A percentile compares a stretch with the other conserved stretches of the same genome.
Evolutionary conservation across 2,888 invertebrate genomes (phyloP).

Genomic region (Pseudococcus jackbeardsleyi): DNA sequence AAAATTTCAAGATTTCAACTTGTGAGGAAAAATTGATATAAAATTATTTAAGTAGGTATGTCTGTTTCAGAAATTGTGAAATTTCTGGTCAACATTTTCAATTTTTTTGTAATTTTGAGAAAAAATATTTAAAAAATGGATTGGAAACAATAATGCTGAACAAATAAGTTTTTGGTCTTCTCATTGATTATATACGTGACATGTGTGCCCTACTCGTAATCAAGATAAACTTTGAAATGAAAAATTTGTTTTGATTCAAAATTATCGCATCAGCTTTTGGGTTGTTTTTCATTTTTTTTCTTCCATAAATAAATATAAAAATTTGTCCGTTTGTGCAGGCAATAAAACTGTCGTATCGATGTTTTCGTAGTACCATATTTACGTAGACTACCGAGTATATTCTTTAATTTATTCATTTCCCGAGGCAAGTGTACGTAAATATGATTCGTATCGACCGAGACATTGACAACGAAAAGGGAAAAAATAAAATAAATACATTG

Average conservation of each 20-base stretch:
- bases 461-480: neutral
- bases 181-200: neutral
- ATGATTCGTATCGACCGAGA: slow-evolving; percentile 23
- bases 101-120: no score
- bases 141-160: no score
- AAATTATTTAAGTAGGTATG: no score
- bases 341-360: neutral
- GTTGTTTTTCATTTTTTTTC: neutral
- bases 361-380: neutral
- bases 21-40: no score
- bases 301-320: neutral
- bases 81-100: no score
- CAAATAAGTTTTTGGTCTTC: no score
- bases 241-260: neutral
- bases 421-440: neutral
- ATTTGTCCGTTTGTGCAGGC: neutral
- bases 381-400: neutral
- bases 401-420: neutral
- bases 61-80: no score
- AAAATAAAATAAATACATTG: neutral
- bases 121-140: no score
- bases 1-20: no score
- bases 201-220: neutral
- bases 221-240: neutral
- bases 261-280: neutral